Evolutionary conservation across 2,888 invertebrate species (phyloP), one percentile per base, ranked within the genome.

Genomic region (Dendrolimus pini): DNA sequence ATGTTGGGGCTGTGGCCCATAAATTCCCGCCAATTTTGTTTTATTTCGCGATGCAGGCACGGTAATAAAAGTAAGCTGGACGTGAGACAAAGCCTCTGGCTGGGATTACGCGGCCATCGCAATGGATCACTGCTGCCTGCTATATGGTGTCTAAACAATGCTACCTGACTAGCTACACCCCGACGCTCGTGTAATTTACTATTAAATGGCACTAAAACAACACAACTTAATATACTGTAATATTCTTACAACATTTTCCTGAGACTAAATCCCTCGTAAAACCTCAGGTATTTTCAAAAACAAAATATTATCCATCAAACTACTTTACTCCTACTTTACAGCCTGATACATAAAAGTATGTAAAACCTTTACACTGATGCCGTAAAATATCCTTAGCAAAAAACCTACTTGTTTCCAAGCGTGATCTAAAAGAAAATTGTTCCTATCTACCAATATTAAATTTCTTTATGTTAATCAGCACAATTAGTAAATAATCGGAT

Each of bases 51-150:
- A 86, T 89, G 84, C 88, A 87, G 88, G 87, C 86, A 83, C 83
- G 83, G 89, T 89, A 89, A 88, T 90, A 90, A 89, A 90, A 89
- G 89, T 90, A 89, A 90, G 87, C 89, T 86, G 87, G 87, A 89
- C 89, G 90, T 89, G 90, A 85, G 89, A 88, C 88, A 83, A 81
- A 85, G 87, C 89, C 88, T 83, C 82, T 75, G 74, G 84, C 70
- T 65, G 78, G 90, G 90, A 89, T 90, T 89, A 90, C 84, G 72
- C 78, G 77, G 83, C 84, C 85, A 83, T 85, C 78, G 85, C 79
- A 80, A 84, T 85, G 89, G 87, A 88, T 88, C 87, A 84, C 85
- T 83, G 85, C 84, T 80, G 79, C 71, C 75, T 71, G 77, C 82
- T 85, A 86, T 85, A 85, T 77, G 80, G 82, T 72, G 77, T 82